Evolutionary conservation across 2,113 vertebrate genomes (phyloP).

Genomic region (Pseudopodoces humilis): DNA sequence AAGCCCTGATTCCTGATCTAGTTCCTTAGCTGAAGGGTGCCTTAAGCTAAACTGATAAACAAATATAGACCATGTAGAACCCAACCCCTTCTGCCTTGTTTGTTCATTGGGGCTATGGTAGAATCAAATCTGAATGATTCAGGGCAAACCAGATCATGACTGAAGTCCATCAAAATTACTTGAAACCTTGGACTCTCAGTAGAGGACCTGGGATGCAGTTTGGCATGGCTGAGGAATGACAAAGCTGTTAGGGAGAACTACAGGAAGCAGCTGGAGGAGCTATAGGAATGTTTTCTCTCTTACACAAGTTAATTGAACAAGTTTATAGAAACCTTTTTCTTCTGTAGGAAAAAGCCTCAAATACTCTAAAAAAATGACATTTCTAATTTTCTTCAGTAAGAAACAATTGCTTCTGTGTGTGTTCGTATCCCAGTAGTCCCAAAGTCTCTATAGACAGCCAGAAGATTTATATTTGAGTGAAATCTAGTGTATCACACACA

Average conservation of each 20-base stretch:
- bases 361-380: constrained; percentile 6
- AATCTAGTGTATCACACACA: constrained; percentile 45
- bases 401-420: constrained; percentile 14
- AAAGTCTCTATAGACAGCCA: constrained; percentile 12
- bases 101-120: neutral
- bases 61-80: neutral
- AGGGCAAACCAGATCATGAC: neutral
- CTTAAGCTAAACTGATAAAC: neutral
- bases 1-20: neutral
- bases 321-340: neutral
- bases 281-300: neutral
- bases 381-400: constrained; percentile 48
- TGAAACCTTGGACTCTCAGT: neutral
- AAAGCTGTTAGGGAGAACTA: neutral
- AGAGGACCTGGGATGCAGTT: neutral
- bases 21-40: neutral
- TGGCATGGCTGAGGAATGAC: neutral
- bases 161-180: neutral
- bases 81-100: neutral
- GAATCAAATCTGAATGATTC: neutral
- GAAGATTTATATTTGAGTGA: constrained; percentile 56
- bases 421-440: neutral
- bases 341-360: neutral
- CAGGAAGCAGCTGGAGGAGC: neutral
- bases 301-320: neutral